A percentile compares a stretch with the other conserved stretches of the same genome.
These are phyloP conservation scores for Chelidonichthys spinosus DNA, from an alignment of 2,797 vertebrate genomes.

Conservation along the genomic window DNA sequence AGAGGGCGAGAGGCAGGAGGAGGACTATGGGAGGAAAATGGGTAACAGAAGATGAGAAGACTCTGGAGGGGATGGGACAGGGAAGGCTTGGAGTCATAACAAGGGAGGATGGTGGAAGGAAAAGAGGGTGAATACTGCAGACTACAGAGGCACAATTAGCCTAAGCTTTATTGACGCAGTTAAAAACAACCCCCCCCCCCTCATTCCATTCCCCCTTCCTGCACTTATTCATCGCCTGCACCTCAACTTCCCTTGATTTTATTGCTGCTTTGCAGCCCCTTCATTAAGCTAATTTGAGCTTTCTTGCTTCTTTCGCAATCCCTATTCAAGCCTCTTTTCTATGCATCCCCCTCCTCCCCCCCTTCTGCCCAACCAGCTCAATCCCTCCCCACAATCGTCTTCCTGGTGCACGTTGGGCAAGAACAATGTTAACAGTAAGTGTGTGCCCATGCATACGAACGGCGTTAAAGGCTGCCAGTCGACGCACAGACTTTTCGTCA, in stretches of 20 bases:
- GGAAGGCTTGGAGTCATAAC: constrained; percentile 5
- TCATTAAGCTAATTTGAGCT: constrained; percentile 57
- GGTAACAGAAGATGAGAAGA: constrained; percentile 14
- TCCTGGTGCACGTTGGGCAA: constrained; percentile 47
- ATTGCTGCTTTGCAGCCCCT: constrained; percentile 57
- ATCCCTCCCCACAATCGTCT: constrained; percentile 22
- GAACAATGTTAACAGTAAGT: constrained; percentile 32
- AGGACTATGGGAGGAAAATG: constrained; percentile 1
- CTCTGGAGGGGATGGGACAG: background rate
- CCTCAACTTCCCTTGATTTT: constrained; percentile 54
- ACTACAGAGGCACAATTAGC: constrained; percentile 51
- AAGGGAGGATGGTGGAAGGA: background rate
- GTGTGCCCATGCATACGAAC: constrained; percentile 51
- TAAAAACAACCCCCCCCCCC: constrained; percentile 26
- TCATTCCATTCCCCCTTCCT: constrained; percentile 52
- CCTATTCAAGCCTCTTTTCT: constrained; percentile 26
- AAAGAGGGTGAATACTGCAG: constrained; percentile 30
- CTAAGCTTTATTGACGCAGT: constrained; percentile 51
- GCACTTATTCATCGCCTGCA: constrained; percentile 50
- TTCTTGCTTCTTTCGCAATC: constrained; percentile 44
- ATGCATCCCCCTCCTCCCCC: background rate
- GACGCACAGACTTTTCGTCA: rapidly evolving
- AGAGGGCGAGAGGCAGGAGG: background rate
- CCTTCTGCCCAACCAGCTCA: constrained; percentile 6
- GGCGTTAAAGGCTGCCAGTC: background rate